These are phyloP conservation scores for Chloebia gouldiae DNA, from an alignment of 2,113 vertebrate genomes.

Conservation along the genomic window DNA sequence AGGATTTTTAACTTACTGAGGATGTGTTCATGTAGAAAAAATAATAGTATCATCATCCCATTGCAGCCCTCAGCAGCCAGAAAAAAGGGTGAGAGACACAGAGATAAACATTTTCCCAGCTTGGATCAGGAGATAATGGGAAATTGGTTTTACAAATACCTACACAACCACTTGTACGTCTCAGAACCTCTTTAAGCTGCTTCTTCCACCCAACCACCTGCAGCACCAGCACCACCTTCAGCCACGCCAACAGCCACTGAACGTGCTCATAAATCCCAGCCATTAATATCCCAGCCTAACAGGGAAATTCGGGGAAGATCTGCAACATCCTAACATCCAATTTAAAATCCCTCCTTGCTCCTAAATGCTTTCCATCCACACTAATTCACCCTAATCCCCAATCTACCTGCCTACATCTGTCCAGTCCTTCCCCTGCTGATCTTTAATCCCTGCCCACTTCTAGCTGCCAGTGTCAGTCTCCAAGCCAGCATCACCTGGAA, in stretches of 20 bases:
- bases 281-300: background rate
- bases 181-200: background rate
- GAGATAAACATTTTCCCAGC: background rate
- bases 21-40: background rate
- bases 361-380: background rate
- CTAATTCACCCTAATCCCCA: slow-evolving; percentile 17
- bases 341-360: background rate
- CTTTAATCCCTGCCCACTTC: slow-evolving; percentile 16
- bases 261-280: background rate
- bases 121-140: background rate
- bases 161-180: background rate
- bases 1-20: background rate
- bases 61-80: background rate
- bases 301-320: background rate
- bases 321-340: background rate
- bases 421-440: background rate
- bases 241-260: background rate
- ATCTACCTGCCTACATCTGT: slow-evolving; percentile 24
- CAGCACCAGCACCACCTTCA: background rate
- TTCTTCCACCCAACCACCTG: background rate
- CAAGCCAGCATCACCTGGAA: background rate
- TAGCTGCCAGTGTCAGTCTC: background rate
- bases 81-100: background rate
- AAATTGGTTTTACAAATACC: background rate
- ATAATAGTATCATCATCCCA: too few relatives aligned